Conservation (phyloP, 2,888 invertebrate genomes). For the Erebia aethiops region DNA sequence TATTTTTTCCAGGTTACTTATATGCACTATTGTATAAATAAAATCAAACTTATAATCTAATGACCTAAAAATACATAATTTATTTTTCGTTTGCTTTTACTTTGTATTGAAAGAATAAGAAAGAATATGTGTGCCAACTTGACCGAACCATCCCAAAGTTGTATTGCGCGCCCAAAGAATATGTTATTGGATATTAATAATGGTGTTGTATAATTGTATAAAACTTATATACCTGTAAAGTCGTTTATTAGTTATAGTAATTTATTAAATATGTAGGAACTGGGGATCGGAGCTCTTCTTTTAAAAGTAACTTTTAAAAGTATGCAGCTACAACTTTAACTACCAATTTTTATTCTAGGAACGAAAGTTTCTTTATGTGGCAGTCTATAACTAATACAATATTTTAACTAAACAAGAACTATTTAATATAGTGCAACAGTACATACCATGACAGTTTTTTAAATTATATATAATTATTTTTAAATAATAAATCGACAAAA, state of each 20-base stretch:
- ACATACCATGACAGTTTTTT: constrained; percentile 15
- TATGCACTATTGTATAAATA: constrained; percentile 5
- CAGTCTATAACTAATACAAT: constrained; percentile 3
- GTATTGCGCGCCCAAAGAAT: constrained; percentile 77
- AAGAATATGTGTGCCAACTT: constrained; percentile 34
- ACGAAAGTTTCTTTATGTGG: constrained; percentile 15
- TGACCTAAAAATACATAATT: background rate
- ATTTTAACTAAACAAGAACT: background rate
- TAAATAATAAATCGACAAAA: constrained; percentile 53
- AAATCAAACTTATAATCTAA: background rate
- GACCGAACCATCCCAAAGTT: constrained; percentile 65
- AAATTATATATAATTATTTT: too few relatives aligned
- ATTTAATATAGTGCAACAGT: constrained; percentile 9
- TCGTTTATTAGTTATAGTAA: constrained; percentile 74
- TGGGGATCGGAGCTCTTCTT: constrained; percentile 69
- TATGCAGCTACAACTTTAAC: constrained; percentile 59
- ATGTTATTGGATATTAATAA: constrained; percentile 71
- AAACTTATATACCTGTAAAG: constrained; percentile 79
- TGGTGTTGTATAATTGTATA: constrained; percentile 80
- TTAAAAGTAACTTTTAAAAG: constrained; percentile 77
- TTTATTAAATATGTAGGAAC: constrained; percentile 72
- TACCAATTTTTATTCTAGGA: constrained; percentile 35
- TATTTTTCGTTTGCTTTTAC: constrained; percentile 5
- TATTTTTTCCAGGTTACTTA: constrained; percentile 20
- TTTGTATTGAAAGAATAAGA: constrained; percentile 6